These are phyloP conservation scores for Oryctes rhinoceros DNA, from an alignment of 1,140 invertebrate species.

Conservation along the genomic window DNA sequence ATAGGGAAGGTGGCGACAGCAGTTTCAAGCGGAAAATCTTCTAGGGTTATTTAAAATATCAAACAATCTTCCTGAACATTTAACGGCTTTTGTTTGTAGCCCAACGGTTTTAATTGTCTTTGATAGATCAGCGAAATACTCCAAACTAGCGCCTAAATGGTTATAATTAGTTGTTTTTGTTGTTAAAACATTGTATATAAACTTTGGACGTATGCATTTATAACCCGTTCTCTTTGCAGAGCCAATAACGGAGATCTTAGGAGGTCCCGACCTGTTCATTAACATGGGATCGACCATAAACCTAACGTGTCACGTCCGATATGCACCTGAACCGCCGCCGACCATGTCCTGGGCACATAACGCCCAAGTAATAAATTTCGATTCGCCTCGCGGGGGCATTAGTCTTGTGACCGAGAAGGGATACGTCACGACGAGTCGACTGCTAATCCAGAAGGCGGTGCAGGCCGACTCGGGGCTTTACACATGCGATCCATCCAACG, in stretches of 20 bases:
- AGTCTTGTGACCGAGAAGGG: slow-evolving; percentile 83
- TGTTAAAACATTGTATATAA: too few relatives aligned
- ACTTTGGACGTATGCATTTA: too few relatives aligned
- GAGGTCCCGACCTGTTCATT: slow-evolving; percentile 82
- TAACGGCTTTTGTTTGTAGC: too few relatives aligned
- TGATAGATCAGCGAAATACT: too few relatives aligned
- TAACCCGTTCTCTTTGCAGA: slow-evolving; percentile 67
- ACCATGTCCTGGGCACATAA: slow-evolving; percentile 84
- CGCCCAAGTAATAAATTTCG: slow-evolving; percentile 80
- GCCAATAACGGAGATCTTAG: slow-evolving; percentile 83
- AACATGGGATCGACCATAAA: slow-evolving; percentile 89
- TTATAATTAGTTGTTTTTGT: too few relatives aligned
- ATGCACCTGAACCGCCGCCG: slow-evolving; percentile 81
- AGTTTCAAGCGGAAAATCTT: neutral
- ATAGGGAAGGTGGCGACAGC: too few relatives aligned
- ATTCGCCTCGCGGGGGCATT: slow-evolving; percentile 76
- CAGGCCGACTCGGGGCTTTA: slow-evolving; percentile 78
- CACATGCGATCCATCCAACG: slow-evolving; percentile 82
- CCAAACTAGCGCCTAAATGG: too few relatives aligned
- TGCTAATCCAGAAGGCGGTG: slow-evolving; percentile 81
- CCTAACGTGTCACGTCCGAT: slow-evolving; percentile 83
- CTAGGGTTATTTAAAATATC: neutral
- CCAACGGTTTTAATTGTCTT: too few relatives aligned
- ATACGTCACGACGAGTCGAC: slow-evolving; percentile 77
- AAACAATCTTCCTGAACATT: neutral